Conservation (phyloP, 2,797 vertebrate species). For the Nyctibius grandis region DNA sequence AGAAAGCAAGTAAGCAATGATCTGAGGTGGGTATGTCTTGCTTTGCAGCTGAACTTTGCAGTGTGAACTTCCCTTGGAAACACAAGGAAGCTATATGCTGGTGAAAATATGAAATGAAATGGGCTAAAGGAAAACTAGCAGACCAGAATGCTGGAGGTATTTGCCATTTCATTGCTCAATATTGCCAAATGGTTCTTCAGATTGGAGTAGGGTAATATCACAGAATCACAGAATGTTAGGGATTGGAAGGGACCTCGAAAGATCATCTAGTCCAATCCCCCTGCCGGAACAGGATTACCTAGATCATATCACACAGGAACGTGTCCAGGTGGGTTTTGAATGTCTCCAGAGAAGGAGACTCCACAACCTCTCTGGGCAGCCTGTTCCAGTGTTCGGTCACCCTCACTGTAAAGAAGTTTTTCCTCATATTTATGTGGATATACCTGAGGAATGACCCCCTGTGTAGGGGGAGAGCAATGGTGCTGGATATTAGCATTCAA, state of each 20-base stretch:
- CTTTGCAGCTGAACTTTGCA: neutral
- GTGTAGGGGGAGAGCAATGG: neutral
- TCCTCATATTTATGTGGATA: too few species aligned
- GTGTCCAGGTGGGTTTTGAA: too few species aligned
- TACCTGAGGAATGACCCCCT: fast-evolving
- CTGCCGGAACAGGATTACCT: too few species aligned
- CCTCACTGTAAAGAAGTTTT: too few species aligned
- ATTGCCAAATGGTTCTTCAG: neutral
- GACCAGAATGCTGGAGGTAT: neutral
- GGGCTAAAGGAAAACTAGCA: neutral
- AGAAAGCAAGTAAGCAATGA: neutral
- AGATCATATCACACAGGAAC: too few species aligned
- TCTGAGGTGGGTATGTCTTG: neutral
- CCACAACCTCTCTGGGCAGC: too few species aligned
- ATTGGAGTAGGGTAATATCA: neutral
- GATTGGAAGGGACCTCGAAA: too few species aligned
- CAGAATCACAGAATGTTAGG: too few species aligned
- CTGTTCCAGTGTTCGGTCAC: too few species aligned
- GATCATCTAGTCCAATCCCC: too few species aligned
- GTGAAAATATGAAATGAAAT: neutral
- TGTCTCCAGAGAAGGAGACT: too few species aligned
- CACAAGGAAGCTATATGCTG: fast-evolving
- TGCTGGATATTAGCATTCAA: neutral
- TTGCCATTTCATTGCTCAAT: neutral
- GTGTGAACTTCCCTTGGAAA: neutral